Base-by-base conservation (phyloP, 1,140 invertebrate species). In the Drosophila ohnishii region DNA sequence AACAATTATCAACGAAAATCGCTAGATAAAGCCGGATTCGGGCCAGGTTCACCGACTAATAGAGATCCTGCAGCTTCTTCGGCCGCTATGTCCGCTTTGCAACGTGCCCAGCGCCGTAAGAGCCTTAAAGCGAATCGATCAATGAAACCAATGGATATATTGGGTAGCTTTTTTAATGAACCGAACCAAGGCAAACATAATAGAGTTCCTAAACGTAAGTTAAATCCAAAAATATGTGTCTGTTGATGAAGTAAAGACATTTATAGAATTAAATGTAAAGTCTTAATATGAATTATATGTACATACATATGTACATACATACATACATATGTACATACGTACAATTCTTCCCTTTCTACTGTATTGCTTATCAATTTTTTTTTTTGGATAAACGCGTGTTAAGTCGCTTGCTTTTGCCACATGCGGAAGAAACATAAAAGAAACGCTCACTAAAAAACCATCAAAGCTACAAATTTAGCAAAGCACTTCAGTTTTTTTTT, bases 171-270 rank as follows among this genome's bases (percentile, higher is more conserved):
- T 70, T 92, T 92, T 53, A 81, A 78, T n/a, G 80, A 92, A 56
- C 78, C 80, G 2, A 56, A 61, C 30, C 55, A 60, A 1, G 77
- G 81, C 30, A 90, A 84, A 30, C 75, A 60, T 34, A 78, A 77
- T 55, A 69, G 91, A 50, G 75, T 75, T 30, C 91, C 91, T 51
- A 92, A 81, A 72, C 87, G 91, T 92, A 90, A 91, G 91, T 91
- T 47, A 0, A 40, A 5, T 3, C 34, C 3, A 9, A 8, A 35
- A 19, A 25, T 13, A 28, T 10, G 8, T 37, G 14, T 8, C 5
- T 59, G 32, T 5, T 14, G 8, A 14, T 22, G 3, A 11, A 34
- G 40, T 22, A 22, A 60, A 63, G 48, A 19, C 40, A 64, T 67
- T 66, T 16, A 66, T 35, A 16, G 10, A 9, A 2, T 50, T 55